Evolutionary conservation across 2,888 invertebrate genomes (phyloP), one percentile per base, ranked within the genome.

Genomic region (Drosophila macrospina): DNA sequence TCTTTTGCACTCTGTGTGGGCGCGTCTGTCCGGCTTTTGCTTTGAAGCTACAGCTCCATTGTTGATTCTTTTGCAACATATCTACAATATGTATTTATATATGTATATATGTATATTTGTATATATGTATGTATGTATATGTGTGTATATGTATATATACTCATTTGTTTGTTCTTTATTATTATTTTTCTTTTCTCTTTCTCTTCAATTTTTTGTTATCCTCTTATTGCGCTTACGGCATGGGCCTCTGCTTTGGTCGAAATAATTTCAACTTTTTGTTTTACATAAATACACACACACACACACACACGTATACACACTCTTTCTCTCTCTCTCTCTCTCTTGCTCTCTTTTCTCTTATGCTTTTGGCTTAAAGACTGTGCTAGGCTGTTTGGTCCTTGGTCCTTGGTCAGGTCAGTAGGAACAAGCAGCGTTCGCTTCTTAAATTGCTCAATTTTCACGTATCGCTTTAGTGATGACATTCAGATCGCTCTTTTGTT

Each of bases 261-360:
- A 81, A 83, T 83, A 69, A 83, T 74, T 80, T 74, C 39, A 68
- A 61, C 60, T 75, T 61, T 69, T 67, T 56, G 72, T 55, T 54
- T 54, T 36, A 44, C n/a, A 34, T 37, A 64, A 30, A 63, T 36
- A 24, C 44, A 61, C 45, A 34, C 26, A 63, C 39, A 57, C 16
- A 70, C 48, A 30, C 24, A 50, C 16, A 45, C 45, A 52, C 7
- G 64, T 28, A 44, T 20, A 32, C 5, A 15, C 36, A 26, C n/a
- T n/a, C n/a, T n/a, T n/a, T n/a, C n/a, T n/a, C n/a, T n/a, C n/a
- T n/a, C n/a, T n/a, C n/a, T n/a, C n/a, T n/a, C n/a, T n/a, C n/a
- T n/a, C n/a, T n/a, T n/a, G n/a, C n/a, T n/a, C n/a, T n/a, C n/a
- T n/a, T n/a, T n/a, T n/a, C n/a, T n/a, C n/a, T n/a, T n/a, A 10